These are phyloP conservation scores for Pelobates fuscus DNA, from an alignment of 2,113 vertebrate species.

Conservation along the genomic window DNA sequence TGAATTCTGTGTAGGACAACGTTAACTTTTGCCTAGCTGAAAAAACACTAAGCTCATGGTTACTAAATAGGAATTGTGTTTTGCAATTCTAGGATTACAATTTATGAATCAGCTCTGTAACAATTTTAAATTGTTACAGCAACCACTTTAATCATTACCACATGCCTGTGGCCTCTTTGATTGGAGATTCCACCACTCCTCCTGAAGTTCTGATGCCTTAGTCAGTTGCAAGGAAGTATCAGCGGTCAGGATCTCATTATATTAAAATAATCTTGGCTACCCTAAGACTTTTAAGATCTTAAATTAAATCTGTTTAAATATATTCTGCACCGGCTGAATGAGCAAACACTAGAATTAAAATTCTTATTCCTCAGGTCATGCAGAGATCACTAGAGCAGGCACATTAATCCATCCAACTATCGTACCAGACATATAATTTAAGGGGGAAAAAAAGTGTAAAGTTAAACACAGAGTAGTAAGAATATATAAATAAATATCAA, in stretches of 20 bases:
- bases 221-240: conserved; percentile 34
- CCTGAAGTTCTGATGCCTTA: conserved; percentile 10
- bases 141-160: conserved; percentile 14
- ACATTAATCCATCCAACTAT: too few relatives aligned
- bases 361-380: too few relatives aligned
- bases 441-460: too few relatives aligned
- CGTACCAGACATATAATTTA: too few relatives aligned
- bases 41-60: too few relatives aligned
- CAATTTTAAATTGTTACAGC: background rate
- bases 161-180: conserved; percentile 27
- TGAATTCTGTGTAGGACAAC: too few relatives aligned
- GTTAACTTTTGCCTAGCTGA: too few relatives aligned
- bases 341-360: background rate
- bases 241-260: conserved; percentile 34
- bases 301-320: background rate
- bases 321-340: background rate
- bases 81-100: too few relatives aligned
- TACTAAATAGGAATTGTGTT: too few relatives aligned
- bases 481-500: too few relatives aligned
- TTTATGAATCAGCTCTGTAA: conserved; percentile 1
- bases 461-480: too few relatives aligned
- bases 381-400: too few relatives aligned
- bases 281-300: background rate
- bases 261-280: background rate
- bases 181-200: background rate